Conservation (phyloP, 2,797 vertebrate genomes). For the Morelia viridis region DNA sequence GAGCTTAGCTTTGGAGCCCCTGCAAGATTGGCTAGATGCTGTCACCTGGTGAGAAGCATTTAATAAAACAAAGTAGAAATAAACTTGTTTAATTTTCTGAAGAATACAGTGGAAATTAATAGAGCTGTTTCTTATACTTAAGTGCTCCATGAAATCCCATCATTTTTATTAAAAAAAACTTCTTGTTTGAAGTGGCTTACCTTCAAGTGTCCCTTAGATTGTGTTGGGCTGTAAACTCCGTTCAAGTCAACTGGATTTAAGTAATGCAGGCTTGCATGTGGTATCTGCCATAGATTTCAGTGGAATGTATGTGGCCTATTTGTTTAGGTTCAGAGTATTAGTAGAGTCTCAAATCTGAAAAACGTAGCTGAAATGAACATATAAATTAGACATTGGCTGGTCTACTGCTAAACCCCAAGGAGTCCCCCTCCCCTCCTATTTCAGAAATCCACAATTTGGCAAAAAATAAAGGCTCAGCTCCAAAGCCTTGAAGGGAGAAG, state of each 20-base stretch:
- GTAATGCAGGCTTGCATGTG: background rate
- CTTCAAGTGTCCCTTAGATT: background rate
- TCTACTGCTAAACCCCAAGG: conserved; percentile 23
- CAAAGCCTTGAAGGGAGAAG: conserved; percentile 43
- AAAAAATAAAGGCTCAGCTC: conserved; percentile 39
- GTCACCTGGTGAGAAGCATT: background rate
- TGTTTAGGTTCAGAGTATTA: conserved; percentile 15
- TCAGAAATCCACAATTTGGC: conserved; percentile 54
- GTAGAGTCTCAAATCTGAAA: conserved; percentile 37
- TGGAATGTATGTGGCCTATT: background rate
- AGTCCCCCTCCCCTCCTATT: conserved; percentile 52
- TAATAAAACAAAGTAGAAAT: background rate
- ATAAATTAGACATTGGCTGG: conserved; percentile 31
- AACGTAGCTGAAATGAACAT: conserved; percentile 46
- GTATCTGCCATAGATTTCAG: background rate
- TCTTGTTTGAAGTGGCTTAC: background rate
- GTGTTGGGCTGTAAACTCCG: background rate
- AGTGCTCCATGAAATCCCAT: background rate
- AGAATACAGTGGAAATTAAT: background rate
- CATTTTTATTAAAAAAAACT: background rate
- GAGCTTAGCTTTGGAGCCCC: background rate
- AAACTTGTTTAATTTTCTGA: background rate
- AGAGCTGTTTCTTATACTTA: background rate
- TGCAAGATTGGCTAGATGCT: background rate
- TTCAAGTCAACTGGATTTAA: background rate